phyloP scores from a whole-genome alignment of 2,797 vertebrate genomes.

The Phrynocephalus guinanensis region DNA sequence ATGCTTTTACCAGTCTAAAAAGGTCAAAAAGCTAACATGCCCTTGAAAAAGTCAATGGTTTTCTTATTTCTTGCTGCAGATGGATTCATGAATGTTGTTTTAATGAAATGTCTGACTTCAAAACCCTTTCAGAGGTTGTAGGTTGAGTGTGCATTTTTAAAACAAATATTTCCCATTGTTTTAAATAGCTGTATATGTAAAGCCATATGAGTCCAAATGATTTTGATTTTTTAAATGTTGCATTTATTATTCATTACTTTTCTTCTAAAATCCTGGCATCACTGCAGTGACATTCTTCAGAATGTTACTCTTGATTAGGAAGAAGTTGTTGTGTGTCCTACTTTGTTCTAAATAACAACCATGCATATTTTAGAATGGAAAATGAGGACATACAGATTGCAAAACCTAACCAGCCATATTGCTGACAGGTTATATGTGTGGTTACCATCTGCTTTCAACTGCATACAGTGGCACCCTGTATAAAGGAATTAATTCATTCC shows the following conservation, averaged over 20 bases:
- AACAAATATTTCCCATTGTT: neutral
- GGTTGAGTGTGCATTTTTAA: neutral
- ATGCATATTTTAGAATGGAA: neutral
- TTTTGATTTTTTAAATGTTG: neutral
- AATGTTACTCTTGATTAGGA: neutral
- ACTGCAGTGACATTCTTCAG: neutral
- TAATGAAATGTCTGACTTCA: neutral
- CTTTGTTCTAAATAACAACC: neutral
- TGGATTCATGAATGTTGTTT: neutral
- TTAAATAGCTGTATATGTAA: neutral
- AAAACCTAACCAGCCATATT: too few species aligned
- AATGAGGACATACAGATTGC: neutral
- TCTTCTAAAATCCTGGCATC: neutral
- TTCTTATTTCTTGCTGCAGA: neutral
- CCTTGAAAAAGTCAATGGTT: neutral
- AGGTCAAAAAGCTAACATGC: too few species aligned
- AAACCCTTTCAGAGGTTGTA: neutral
- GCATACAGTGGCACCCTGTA: too few species aligned
- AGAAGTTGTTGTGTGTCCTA: neutral
- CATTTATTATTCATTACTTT: neutral
- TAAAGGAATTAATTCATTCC: too few species aligned
- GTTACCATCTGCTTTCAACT: constrained; percentile 10
- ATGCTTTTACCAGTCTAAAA: too few species aligned
- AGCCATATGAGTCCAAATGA: neutral
- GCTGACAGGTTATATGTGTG: neutral